Percentiles rank a stretch among this genome's conserved stretches.
Evolutionary conservation across 2,797 vertebrate genomes (phyloP).

Genomic region (Urosaurus nigricauda): DNA sequence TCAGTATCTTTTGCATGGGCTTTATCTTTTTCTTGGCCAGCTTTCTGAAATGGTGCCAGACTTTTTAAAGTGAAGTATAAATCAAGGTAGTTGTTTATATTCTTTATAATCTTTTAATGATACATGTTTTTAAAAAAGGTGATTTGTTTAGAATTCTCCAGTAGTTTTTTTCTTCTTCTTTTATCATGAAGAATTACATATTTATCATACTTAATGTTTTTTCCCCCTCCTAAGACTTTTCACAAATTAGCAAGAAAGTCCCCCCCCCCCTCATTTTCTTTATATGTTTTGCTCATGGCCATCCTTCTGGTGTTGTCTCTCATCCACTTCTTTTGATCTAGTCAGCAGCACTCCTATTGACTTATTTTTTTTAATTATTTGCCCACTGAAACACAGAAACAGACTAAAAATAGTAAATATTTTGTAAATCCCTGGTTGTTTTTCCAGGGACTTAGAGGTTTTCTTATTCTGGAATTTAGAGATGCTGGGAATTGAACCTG

Average conservation of each 20-base stretch:
- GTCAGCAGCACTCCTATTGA: slow-evolving; percentile 14
- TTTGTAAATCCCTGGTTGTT: slow-evolving; percentile 18
- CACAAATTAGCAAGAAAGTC: slow-evolving; percentile 21
- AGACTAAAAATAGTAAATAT: background rate
- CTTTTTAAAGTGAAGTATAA: slow-evolving; percentile 44
- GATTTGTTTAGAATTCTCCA: slow-evolving; percentile 41
- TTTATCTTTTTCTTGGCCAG: slow-evolving; percentile 44
- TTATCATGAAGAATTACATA: slow-evolving; percentile 36
- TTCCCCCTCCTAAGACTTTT: slow-evolving; percentile 23
- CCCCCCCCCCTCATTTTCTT: slow-evolving; percentile 35
- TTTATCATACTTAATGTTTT: slow-evolving; percentile 33
- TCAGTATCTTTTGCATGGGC: slow-evolving; percentile 19
- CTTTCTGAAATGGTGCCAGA: slow-evolving; percentile 44
- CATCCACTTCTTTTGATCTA: slow-evolving; percentile 18
- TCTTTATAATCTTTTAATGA: slow-evolving; percentile 50
- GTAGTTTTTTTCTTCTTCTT: slow-evolving; percentile 29
- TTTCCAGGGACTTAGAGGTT: background rate
- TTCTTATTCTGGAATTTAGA: background rate
- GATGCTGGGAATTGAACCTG: background rate
- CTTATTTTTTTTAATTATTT: slow-evolving; percentile 13
- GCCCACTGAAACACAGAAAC: background rate
- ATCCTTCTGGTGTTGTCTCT: slow-evolving; percentile 2
- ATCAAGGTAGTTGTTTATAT: slow-evolving; percentile 42
- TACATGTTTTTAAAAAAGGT: slow-evolving; percentile 48
- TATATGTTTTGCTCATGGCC: slow-evolving; percentile 15